Evolutionary conservation across 2,113 vertebrate genomes (phyloP).

Genomic region (Zonotrichia leucophrys): DNA sequence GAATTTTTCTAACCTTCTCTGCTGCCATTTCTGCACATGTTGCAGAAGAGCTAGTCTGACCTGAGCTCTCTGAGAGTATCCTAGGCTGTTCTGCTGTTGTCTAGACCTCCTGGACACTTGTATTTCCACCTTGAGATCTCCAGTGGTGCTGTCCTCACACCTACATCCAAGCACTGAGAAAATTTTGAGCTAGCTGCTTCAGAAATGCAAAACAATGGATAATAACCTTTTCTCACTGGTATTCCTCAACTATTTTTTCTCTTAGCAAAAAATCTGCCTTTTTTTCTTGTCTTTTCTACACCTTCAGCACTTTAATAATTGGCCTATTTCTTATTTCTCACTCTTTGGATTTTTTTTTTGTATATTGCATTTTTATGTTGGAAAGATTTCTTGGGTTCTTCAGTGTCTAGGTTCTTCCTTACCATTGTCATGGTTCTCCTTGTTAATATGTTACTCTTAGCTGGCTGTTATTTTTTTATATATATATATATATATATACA

Average conservation of each 20-base stretch:
- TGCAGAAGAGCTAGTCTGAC: not conserved
- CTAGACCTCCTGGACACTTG: not conserved
- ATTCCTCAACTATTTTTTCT: not conserved
- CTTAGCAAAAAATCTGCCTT: not conserved
- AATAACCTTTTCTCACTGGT: not conserved
- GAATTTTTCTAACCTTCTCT: not conserved
- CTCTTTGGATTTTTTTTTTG: not conserved
- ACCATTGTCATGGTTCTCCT: not conserved
- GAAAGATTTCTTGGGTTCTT: not conserved
- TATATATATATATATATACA: not conserved
- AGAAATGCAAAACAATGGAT: not conserved
- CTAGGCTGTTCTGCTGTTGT: not conserved
- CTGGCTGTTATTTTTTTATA: not conserved
- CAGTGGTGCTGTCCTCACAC: not conserved
- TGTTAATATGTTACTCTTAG: not conserved
- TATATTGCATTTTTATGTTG: not conserved
- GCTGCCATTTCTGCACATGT: not conserved
- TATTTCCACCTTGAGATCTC: not conserved
- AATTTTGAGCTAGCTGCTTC: not conserved
- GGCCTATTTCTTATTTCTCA: not conserved
- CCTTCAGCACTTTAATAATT: not conserved
- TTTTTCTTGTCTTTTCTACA: not conserved
- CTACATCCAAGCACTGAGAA: not conserved
- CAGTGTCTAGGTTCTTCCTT: too few relatives aligned
- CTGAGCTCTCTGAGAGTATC: not conserved